A percentile compares a stretch with the other conserved stretches of the same genome.
These are phyloP conservation scores for Leucoraja erinaceus DNA, from an alignment of 2,113 vertebrate genomes.

Conservation along the genomic window DNA sequence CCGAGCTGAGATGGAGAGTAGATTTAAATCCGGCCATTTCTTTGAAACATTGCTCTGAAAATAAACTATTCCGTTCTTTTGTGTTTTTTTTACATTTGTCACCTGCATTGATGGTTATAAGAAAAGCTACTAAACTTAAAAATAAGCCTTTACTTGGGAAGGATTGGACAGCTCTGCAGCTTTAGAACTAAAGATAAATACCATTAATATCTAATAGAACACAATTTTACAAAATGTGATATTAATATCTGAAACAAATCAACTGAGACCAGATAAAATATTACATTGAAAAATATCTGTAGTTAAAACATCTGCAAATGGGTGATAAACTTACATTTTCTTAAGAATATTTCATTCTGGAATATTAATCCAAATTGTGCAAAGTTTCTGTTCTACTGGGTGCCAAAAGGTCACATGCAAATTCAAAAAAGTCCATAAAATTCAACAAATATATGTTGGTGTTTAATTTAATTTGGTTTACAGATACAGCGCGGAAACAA, in stretches of 20 bases:
- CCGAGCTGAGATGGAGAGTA: background rate
- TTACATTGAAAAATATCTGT: constrained; percentile 4
- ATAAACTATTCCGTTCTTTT: background rate
- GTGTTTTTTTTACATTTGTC: background rate
- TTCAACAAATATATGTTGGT: background rate
- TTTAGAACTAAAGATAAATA: background rate
- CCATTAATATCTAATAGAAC: background rate
- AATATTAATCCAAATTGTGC: background rate
- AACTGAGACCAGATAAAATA: background rate
- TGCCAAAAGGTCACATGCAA: background rate
- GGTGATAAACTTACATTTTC: no score
- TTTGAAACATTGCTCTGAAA: background rate
- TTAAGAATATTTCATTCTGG: background rate
- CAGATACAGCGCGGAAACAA: no score
- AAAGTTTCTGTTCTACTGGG: background rate
- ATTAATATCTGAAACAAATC: background rate
- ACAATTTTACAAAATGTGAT: background rate
- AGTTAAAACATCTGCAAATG: background rate
- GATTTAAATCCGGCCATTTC: background rate
- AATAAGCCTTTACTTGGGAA: background rate
- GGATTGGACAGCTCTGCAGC: background rate
- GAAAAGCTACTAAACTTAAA: background rate
- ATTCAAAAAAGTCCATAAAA: background rate
- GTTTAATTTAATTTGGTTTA: no score
- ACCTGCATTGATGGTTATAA: background rate